phyloP scores from a whole-genome alignment of 2,113 vertebrate species.

The Astur gentilis region DNA sequence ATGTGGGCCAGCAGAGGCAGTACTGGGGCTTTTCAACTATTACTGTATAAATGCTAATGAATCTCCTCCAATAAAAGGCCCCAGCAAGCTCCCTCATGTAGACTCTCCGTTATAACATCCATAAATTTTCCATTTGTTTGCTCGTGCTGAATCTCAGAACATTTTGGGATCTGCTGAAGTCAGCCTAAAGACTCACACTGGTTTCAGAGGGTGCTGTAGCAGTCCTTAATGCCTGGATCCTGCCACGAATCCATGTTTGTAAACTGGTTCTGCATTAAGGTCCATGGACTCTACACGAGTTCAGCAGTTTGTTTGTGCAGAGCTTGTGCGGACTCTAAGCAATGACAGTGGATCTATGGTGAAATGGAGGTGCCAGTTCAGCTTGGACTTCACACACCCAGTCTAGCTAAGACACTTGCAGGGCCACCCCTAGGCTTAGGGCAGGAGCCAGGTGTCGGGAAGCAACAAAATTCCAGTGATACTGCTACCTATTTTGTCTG shows the following conservation, averaged over 20 bases:
- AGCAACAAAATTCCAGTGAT: background rate
- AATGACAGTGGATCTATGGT: background rate
- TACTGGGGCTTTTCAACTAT: background rate
- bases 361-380: background rate
- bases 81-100: background rate
- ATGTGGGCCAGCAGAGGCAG: background rate
- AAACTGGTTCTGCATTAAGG: background rate
- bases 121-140: background rate
- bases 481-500: background rate
- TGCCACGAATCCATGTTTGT: fast-evolving
- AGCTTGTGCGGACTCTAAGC: background rate
- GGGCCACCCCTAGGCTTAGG: no score
- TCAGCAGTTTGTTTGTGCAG: background rate
- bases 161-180: background rate
- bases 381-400: background rate
- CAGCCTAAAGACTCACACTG: background rate
- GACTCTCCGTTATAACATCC: background rate
- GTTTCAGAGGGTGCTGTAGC: background rate
- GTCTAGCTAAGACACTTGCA: background rate
- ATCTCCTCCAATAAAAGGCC: background rate
- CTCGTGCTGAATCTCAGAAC: background rate
- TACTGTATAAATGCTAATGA: background rate
- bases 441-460: background rate
- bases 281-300: fast-evolving
- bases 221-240: background rate